Conservation (phyloP, 2,797 vertebrate genomes). For the Pantherophis alleghaniensis region DNA sequence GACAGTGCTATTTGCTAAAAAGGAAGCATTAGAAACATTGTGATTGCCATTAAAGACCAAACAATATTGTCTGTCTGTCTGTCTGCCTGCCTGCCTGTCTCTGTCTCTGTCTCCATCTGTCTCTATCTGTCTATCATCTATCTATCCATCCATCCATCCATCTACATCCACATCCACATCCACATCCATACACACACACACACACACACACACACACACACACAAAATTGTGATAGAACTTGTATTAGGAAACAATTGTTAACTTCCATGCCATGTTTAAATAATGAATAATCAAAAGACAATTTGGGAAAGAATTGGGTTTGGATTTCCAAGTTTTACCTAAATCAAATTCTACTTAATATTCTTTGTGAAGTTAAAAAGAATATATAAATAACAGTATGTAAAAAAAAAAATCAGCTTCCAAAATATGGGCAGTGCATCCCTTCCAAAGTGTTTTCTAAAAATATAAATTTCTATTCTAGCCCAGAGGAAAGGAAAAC, state of each 20-base stretch:
- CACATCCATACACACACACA: accelerated
- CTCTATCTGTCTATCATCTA: background rate
- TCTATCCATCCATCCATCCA: too few species aligned
- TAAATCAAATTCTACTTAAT: background rate
- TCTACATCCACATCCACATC: too few species aligned
- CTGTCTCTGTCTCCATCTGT: background rate
- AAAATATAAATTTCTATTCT: background rate
- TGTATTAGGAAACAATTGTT: background rate
- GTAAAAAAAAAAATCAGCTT: background rate
- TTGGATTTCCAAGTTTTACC: background rate
- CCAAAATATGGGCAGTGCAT: background rate
- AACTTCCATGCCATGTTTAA: background rate
- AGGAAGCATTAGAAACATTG: conserved; percentile 42
- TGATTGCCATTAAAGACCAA: conserved; percentile 25
- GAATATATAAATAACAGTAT: background rate
- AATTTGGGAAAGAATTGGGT: background rate
- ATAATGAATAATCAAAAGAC: conserved; percentile 9
- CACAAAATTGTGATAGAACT: background rate
- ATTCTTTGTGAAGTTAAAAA: background rate
- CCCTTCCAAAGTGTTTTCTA: background rate
- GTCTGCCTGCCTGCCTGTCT: background rate
- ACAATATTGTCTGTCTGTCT: background rate
- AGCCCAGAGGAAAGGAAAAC: background rate
- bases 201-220: accelerated
- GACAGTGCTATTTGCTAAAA: conserved; percentile 37